phyloP scores from a whole-genome alignment of 1,140 invertebrate genomes.

The Philopotamus ludificatus region DNA sequence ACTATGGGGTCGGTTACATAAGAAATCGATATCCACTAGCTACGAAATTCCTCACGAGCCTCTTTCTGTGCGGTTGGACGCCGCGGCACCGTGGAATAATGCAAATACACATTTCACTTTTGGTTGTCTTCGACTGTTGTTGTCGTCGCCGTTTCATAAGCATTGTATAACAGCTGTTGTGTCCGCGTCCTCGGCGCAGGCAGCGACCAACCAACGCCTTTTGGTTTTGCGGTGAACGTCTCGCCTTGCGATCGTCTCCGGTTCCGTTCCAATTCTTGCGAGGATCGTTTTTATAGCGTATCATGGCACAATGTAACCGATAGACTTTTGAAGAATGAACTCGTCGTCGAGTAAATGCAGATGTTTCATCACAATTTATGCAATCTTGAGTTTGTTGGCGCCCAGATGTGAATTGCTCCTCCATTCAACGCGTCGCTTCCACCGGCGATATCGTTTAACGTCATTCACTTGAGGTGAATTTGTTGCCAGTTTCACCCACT shows the following conservation, averaged over 20 bases:
- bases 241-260: neutral
- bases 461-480: neutral
- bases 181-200: too few relatives aligned
- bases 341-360: neutral
- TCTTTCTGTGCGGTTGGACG: neutral
- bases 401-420: neutral
- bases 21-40: constrained; percentile 4
- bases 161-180: too few relatives aligned
- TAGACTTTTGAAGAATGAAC: too few relatives aligned
- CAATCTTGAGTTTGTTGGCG: neutral
- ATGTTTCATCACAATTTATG: too few relatives aligned
- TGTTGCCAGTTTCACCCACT: neutral
- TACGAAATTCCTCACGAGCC: neutral
- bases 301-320: too few relatives aligned
- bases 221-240: neutral
- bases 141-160: too few relatives aligned
- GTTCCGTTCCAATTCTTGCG: constrained; percentile 10
- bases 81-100: neutral
- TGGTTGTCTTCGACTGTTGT: too few relatives aligned
- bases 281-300: too few relatives aligned
- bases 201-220: neutral
- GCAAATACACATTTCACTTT: neutral
- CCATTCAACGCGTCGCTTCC: too few relatives aligned
- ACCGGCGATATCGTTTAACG: neutral
- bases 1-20: constrained; percentile 3